Base-by-base conservation (phyloP, 2,797 vertebrate species). In the Nannoperca australis region DNA sequence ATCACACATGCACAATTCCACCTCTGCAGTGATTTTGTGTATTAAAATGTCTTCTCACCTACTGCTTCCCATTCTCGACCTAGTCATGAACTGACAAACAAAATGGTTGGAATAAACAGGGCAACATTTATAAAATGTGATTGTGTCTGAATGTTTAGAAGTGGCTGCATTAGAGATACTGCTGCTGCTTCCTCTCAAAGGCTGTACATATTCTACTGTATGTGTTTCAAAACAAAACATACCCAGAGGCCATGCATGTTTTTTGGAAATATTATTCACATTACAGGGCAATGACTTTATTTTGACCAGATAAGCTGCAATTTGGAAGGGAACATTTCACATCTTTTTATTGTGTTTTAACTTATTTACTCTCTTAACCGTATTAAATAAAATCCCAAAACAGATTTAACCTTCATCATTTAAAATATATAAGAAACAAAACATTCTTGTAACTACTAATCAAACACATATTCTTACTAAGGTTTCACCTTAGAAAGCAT, bases 71-170 rank as follows among this genome's bases (percentile, higher is more conserved):
- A 1, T 75, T 38, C 4, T 49, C 22, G 7, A 22, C 22, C 24
- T 30, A 30, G 36, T 44, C 27, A 47, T 45, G 69, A 76, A 75
- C 55, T 73, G 32, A 61, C 27, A 12, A 53, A 73, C 50, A 45
- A 70, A 76, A 58, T n/a, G 30, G 69, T 58, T 58, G 22, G 12
- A 79, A 56, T 59, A 81, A 73, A 76, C 38, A 63, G 58, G 59
- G 15, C 22, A 45, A 80, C 82, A 78, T 79, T 88, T 88, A 87
- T 86, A 75, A 84, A 76, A 53, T 70, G 50, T 81, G 85, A 91
- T 88, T 83, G 81, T 76, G 55, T 78, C 58, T 83, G 73, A 79
- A 56, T 81, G 56, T 81, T 83, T 51, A 56, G 20, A 76, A 79
- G 55, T 58, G 24, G 69, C 47, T 34, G 51, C 32, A 54, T 69